Base-by-base conservation (phyloP, 2,113 vertebrate genomes). In the Plecotus auritus region DNA sequence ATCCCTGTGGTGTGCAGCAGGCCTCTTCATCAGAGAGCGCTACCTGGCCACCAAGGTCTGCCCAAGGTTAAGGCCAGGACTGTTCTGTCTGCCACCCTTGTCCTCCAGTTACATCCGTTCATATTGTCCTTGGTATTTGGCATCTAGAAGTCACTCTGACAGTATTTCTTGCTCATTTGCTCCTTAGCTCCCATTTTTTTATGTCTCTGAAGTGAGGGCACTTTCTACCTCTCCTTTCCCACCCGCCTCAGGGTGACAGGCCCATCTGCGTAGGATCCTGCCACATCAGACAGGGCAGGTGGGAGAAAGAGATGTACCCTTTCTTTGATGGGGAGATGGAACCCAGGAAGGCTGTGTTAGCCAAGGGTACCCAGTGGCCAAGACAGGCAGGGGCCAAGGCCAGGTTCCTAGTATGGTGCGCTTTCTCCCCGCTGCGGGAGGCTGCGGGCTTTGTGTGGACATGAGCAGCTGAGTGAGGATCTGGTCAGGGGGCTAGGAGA, bases 251-350 rank as follows among this genome's bases (percentile, higher is more conserved):
- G 51, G 14, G 40, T 72, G 26, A 35, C 28, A 72, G 64, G n/a
- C 40, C 20, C 56, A 3, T 37, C 61, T 67, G 26, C 35, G 80
- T 10, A 13, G 61, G 47, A 42, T 90, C 77, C 47, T 2, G 0
- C 76, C 4, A 0, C 1, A 10, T 67, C 45, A 74, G 82, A 73
- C 17, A 13, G 0, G 0, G 17, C 28, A 54, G 18, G 16, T 61
- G 37, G 78, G 14, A 87, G 42, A 42, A 72, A 73, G 70, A 88
- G 47, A 66, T 32, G 23, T 47, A 18, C 5, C 32, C 56, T 8
- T 85, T 78, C 64, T 81, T 66, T 91, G 70, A 37, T 61, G 22
- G 86, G n/a, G 32, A 73, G n/a, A 32, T 0, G 1, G 61, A 67
- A 16, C 22, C 70, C 13, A 26, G 59, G 42, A 70, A 76, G 70